Percentiles rank a stretch among this genome's conserved stretches.
phyloP scores from a whole-genome alignment of 2,113 vertebrate species.

The Xiphorhynchus elegans region DNA sequence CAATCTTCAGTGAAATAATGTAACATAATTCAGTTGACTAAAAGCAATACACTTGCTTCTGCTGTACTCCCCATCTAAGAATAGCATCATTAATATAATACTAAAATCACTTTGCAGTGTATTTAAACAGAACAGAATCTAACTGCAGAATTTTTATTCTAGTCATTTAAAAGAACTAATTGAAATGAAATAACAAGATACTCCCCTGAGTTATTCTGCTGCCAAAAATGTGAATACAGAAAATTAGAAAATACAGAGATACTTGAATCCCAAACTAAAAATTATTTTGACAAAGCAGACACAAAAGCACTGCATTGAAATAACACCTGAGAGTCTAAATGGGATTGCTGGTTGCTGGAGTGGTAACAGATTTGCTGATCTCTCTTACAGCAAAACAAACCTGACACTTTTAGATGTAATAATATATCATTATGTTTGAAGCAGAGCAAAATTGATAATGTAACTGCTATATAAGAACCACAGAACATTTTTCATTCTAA shows the following conservation, averaged over 20 bases:
- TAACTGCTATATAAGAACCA: background rate
- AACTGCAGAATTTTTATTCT: background rate
- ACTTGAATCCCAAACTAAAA: background rate
- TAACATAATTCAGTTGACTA: background rate
- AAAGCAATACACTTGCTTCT: background rate
- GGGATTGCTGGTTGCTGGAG: background rate
- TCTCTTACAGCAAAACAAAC: background rate
- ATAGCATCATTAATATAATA: background rate
- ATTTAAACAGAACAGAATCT: background rate
- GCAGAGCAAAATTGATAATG: background rate
- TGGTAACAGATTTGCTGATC: background rate
- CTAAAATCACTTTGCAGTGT: background rate
- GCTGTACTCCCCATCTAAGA: background rate
- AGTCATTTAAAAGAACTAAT: background rate
- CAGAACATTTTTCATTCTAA: background rate
- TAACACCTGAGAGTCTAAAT: background rate
- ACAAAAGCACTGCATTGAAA: background rate
- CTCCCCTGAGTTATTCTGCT: background rate
- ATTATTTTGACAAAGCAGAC: background rate
- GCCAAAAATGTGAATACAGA: background rate
- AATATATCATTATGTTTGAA: background rate
- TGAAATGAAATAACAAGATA: background rate
- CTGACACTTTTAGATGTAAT: background rate
- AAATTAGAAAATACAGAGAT: background rate
- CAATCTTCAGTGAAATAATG: background rate